A percentile compares a stretch with the other conserved stretches of the same genome.
Evolutionary conservation across 2,888 invertebrate genomes (phyloP).

Genomic region (Eupithecia insigniata): DNA sequence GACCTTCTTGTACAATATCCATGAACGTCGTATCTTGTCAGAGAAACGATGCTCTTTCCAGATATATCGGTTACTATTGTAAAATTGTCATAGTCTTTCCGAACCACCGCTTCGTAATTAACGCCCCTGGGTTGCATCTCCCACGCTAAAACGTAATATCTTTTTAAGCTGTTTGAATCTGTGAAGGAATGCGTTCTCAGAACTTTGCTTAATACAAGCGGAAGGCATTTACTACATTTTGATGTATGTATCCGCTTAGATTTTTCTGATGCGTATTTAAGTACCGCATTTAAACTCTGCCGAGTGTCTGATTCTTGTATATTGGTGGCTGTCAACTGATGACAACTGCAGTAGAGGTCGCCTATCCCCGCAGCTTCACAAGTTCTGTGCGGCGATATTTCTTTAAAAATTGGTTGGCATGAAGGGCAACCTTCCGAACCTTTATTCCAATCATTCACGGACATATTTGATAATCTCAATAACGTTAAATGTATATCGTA

Average conservation of each 20-base stretch:
- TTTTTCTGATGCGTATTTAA: background rate
- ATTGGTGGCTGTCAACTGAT: conserved; percentile 71
- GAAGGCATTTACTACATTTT: background rate
- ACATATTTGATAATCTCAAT: conserved; percentile 67
- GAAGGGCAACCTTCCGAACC: conserved; percentile 83
- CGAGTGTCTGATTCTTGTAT: no score
- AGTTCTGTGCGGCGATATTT: conserved; percentile 83
- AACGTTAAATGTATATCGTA: conserved; percentile 89
- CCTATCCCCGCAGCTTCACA: conserved; percentile 87
- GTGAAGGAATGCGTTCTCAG: background rate
- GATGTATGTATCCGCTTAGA: background rate
- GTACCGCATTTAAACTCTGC: no score
- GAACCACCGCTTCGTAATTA: no score
- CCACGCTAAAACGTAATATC: background rate
- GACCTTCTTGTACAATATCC: conserved; percentile 61
- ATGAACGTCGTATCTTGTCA: conserved; percentile 50
- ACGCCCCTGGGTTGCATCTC: no score
- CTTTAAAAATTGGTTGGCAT: conserved; percentile 86
- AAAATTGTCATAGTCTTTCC: conserved; percentile 55
- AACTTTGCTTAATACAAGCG: background rate
- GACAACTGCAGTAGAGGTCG: conserved; percentile 91
- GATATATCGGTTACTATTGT: conserved; percentile 72
- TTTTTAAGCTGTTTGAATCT: conserved; percentile 68
- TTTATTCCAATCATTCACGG: conserved; percentile 79
- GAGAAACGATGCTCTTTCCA: background rate